Conservation (phyloP, 2,888 invertebrate species). For the Rhagonycha lutea region DNA sequence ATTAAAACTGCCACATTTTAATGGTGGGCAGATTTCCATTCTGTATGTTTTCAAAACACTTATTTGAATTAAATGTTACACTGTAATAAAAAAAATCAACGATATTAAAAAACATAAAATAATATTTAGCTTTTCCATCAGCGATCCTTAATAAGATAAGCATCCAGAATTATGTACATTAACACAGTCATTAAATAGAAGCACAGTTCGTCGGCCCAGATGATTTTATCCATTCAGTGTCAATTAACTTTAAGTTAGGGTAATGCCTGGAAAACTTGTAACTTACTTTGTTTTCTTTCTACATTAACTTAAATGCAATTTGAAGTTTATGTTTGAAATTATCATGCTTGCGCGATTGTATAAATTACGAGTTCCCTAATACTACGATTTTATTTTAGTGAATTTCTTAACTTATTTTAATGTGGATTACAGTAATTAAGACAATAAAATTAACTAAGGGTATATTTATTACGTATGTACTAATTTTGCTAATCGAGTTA, state of each 20-base stretch:
- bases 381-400: not conserved
- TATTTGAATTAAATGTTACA: not conserved
- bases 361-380: not conserved
- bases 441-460: not conserved
- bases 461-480: no score
- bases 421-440: not conserved
- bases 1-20: not conserved
- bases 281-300: not conserved
- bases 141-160: not conserved
- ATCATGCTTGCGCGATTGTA: not conserved
- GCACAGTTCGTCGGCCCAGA: not conserved
- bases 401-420: not conserved
- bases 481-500: no score
- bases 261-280: not conserved
- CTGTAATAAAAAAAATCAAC: not conserved
- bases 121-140: not conserved
- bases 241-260: not conserved
- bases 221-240: not conserved
- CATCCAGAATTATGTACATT: not conserved
- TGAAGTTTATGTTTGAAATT: not conserved
- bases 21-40: no score
- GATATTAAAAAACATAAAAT: not conserved
- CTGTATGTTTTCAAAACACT: not conserved
- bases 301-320: not conserved
- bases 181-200: not conserved